These are phyloP conservation scores for Caradrina clavipalpis DNA, from an alignment of 2,888 invertebrate species.

Conservation along the genomic window DNA sequence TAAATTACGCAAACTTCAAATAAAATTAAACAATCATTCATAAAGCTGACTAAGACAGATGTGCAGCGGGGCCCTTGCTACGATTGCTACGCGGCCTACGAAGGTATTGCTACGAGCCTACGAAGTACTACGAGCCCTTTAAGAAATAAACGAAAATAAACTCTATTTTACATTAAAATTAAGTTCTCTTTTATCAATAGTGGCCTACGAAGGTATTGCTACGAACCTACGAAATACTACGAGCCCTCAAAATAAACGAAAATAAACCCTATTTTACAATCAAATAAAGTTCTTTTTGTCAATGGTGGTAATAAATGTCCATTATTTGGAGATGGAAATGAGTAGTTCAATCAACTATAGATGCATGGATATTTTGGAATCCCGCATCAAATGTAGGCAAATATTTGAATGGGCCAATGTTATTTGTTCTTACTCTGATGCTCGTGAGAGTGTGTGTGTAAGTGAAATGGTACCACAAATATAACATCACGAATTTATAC, in stretches of 20 bases:
- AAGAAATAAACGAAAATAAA: no score
- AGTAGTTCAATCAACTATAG: not conserved
- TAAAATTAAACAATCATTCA: not conserved
- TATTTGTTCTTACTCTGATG: conserved; percentile 35
- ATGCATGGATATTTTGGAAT: not conserved
- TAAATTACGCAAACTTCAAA: not conserved
- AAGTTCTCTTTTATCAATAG: not conserved
- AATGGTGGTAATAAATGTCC: conserved; percentile 6
- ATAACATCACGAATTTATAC: not conserved
- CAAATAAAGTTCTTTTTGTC: not conserved
- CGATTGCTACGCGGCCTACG: conserved; percentile 18
- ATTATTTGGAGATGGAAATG: conserved; percentile 7
- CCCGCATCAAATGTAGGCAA: conserved; percentile 24
- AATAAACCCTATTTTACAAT: no score
- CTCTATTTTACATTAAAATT: not conserved
- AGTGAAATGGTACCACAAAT: not conserved
- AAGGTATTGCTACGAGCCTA: conserved; percentile 16
- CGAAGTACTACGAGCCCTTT: conserved; percentile 22
- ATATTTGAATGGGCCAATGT: conserved; percentile 27
- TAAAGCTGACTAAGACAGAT: not conserved
- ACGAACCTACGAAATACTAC: conserved; percentile 22
- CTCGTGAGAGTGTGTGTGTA: not conserved
- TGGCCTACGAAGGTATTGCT: conserved; percentile 20
- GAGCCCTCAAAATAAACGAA: not conserved
- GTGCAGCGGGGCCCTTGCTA: not conserved